phyloP scores from a whole-genome alignment of 2,113 vertebrate species.

The Rhynchopsitta pachyrhyncha region DNA sequence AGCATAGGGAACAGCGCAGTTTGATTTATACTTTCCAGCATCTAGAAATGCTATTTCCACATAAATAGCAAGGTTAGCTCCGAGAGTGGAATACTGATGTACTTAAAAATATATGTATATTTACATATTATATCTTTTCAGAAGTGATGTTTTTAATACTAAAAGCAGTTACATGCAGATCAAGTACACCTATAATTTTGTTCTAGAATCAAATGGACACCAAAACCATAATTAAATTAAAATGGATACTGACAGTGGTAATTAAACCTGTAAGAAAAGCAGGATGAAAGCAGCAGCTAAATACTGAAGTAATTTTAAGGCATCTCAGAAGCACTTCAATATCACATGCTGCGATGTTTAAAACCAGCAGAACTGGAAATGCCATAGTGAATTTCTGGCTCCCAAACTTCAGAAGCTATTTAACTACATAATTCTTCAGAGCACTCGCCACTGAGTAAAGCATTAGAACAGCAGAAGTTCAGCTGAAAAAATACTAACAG shows the following conservation, averaged over 20 bases:
- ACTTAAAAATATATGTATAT: not conserved
- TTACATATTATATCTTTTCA: not conserved
- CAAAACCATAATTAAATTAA: not conserved
- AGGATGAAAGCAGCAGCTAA: not conserved
- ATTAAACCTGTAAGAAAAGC: not conserved
- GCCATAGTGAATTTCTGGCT: not conserved
- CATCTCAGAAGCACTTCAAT: constrained; percentile 1
- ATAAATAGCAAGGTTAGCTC: not conserved
- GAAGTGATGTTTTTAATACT: not conserved
- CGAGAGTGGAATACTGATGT: not conserved
- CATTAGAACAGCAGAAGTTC: not conserved
- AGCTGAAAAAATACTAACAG: not conserved
- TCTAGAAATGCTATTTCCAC: not conserved
- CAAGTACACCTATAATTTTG: not conserved
- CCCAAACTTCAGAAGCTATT: not conserved
- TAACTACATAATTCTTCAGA: not conserved
- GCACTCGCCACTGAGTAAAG: not conserved
- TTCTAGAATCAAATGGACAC: not conserved
- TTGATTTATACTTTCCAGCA: not conserved
- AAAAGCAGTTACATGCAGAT: not conserved
- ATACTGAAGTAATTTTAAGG: not conserved
- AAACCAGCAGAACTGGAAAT: constrained; percentile 30
- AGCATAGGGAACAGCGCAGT: not conserved
- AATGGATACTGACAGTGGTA: not conserved
- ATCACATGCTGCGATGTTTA: not conserved